Evolutionary conservation across 2,797 vertebrate genomes (phyloP), one percentile per base, ranked within the genome.

Genomic region (Pteronotus mesoamericanus): DNA sequence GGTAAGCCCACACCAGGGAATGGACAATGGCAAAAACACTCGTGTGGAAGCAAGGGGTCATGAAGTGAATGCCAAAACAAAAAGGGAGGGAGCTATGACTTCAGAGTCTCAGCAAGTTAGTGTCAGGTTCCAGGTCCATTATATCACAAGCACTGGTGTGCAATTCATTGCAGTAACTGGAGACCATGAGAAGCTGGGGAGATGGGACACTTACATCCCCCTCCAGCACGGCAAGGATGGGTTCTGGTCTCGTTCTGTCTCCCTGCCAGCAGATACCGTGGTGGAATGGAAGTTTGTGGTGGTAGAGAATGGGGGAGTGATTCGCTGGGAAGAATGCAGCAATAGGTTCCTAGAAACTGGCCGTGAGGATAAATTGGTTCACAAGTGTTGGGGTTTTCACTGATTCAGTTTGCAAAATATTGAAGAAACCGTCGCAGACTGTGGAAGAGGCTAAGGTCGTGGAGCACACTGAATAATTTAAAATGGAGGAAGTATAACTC

Each of bases 211-310:
- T 15, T 99, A 99, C 0, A 66, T 99, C 69, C 99, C 99, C 0
- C 98, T 99, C 26, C 98, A 98, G 94, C 88, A 90, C 0, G 96
- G 97, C 85, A 98, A 99, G 89, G 99, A 99, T 0, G 99, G 99
- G 71, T 98, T 99, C 96, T 99, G 99, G 99, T 98, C 98, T 9
- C 96, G 97, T 1, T 98, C 98, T 0, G 74, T 99, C 80, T 84
- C 97, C 42, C 98, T 99, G 48, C 99, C 99, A 0, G 97, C 89
- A 2, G 99, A 99, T 96, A 98, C 98, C 71, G 98, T 97, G 53
- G 95, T 99, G 53, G 99, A 99, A 97, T 99, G 99, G 99, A 99
- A 99, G 97, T 99, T 99, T 82, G 98, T 99, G 75, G 79, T 99
- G 95, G 98, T 99, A 97, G 99, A 99, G 74, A 98, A 99, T 0